Evolutionary conservation across 2,888 invertebrate genomes (phyloP).

Genomic region (Tethea ocularis): DNA sequence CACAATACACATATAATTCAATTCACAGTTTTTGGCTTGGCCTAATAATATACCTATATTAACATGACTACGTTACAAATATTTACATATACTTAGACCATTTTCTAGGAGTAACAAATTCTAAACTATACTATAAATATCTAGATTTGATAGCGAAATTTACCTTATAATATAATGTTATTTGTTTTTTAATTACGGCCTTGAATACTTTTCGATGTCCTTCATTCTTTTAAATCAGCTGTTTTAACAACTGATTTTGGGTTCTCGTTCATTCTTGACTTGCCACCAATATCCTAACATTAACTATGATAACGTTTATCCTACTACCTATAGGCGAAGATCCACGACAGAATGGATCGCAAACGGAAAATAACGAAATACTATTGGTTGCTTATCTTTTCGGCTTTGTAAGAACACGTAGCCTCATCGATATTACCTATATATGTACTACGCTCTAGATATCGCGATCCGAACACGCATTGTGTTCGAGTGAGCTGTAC

Average conservation of each 20-base stretch:
- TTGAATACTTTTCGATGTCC: slow-evolving; percentile 10
- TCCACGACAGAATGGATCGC: too few species aligned
- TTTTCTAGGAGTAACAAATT: slow-evolving; percentile 48
- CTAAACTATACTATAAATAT: slow-evolving; percentile 33
- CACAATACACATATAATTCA: slow-evolving; percentile 39
- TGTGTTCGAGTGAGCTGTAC: too few species aligned
- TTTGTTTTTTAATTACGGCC: not conserved
- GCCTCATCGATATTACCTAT: too few species aligned
- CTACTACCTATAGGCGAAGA: too few species aligned
- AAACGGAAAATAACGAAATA: too few species aligned
- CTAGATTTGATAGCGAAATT: slow-evolving; percentile 27
- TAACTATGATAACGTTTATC: too few species aligned
- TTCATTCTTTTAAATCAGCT: not conserved
- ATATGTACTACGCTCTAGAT: too few species aligned
- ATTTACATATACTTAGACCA: slow-evolving; percentile 50
- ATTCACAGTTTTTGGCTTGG: slow-evolving; percentile 67
- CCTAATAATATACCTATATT: slow-evolving; percentile 38
- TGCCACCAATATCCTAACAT: not conserved
- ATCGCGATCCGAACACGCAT: too few species aligned
- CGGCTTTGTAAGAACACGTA: too few species aligned
- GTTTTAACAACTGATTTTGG: too few species aligned
- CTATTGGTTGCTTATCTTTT: too few species aligned
- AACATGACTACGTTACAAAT: slow-evolving; percentile 33
- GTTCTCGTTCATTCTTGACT: not conserved
- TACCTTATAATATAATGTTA: slow-evolving; percentile 2